These are phyloP conservation scores for Lepidocolaptes lacrymiger DNA, from an alignment of 2,797 vertebrate genomes.

Conservation along the genomic window DNA sequence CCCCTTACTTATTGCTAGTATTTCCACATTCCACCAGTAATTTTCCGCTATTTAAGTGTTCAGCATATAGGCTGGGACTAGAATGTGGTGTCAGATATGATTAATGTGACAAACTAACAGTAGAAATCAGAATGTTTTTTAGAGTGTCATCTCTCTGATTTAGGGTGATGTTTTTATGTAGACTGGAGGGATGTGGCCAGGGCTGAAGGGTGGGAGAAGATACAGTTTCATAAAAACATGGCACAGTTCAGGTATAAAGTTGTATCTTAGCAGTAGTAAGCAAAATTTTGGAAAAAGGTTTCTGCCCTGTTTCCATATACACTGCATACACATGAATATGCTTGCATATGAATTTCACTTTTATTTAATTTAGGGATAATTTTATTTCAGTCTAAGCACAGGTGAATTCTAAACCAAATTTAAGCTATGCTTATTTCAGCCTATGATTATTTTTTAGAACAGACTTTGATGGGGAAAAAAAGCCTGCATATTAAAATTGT, in stretches of 20 bases:
- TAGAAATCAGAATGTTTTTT: background rate
- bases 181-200: background rate
- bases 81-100: background rate
- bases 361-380: background rate
- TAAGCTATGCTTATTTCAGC: background rate
- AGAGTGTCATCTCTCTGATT: background rate
- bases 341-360: background rate
- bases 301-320: background rate
- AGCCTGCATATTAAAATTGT: background rate
- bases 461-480: no score
- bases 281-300: background rate
- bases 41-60: background rate
- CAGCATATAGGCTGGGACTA: fast-evolving
- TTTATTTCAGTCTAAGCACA: background rate
- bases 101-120: background rate
- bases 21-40: background rate
- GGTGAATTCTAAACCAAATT: background rate
- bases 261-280: background rate
- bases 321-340: fast-evolving
- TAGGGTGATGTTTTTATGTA: background rate
- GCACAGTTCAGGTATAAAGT: fast-evolving
- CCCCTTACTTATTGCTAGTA: background rate
- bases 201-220: background rate
- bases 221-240: background rate
- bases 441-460: background rate